These are phyloP conservation scores for Rhincodon typus DNA, from an alignment of 2,797 vertebrate species.

Conservation along the genomic window DNA sequence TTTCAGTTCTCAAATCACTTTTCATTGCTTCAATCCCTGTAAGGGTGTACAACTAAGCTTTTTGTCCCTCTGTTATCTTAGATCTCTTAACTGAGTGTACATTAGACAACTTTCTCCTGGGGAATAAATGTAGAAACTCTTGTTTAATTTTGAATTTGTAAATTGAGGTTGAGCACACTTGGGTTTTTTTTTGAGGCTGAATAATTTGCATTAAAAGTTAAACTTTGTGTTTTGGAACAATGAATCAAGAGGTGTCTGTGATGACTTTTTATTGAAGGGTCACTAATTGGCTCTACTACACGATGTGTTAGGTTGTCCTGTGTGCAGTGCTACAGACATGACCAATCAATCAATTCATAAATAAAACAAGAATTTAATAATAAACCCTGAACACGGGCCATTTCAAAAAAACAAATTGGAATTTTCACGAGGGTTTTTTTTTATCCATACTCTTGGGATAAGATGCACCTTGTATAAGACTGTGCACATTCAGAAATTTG, in stretches of 20 bases:
- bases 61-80: background rate
- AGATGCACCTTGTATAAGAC: background rate
- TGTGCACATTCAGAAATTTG: background rate
- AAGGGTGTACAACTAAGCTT: no score
- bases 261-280: constrained; percentile 14
- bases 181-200: background rate
- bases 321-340: background rate
- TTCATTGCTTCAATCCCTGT: background rate
- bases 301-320: constrained; percentile 15
- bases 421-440: background rate
- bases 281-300: constrained; percentile 11
- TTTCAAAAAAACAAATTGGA: background rate
- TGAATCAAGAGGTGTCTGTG: background rate
- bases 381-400: background rate
- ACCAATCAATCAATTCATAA: constrained; percentile 16
- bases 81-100: background rate
- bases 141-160: background rate
- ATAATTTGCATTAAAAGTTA: background rate
- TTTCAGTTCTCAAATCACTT: background rate
- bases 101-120: background rate
- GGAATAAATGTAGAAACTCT: background rate
- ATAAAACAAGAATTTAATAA: constrained; percentile 11
- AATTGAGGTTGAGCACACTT: background rate
- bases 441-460: background rate
- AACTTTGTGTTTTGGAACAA: background rate